A percentile compares a stretch with the other conserved stretches of the same genome.
phyloP scores from a whole-genome alignment of 2,113 vertebrate genomes.

The Ptilonorhynchus violaceus region DNA sequence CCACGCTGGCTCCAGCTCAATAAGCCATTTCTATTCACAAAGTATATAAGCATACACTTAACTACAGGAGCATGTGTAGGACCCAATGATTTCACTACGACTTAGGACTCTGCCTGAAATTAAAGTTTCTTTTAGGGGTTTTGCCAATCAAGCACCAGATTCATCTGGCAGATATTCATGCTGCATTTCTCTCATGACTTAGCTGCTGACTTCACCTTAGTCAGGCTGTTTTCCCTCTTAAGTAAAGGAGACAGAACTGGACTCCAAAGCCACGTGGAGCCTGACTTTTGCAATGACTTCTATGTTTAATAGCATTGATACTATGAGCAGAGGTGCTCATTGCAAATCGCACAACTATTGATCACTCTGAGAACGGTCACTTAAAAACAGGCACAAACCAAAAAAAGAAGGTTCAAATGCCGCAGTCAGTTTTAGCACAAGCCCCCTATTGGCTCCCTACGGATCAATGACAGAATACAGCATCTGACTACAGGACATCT shows the following conservation, averaged over 20 bases:
- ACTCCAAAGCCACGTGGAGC: background rate
- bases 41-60: background rate
- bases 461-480: background rate
- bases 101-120: background rate
- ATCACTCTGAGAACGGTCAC: background rate
- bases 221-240: background rate
- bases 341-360: background rate
- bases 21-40: conserved; percentile 17
- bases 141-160: background rate
- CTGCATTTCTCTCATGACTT: background rate
- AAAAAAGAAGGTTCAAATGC: background rate
- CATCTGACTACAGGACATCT: background rate
- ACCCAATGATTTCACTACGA: background rate
- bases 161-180: background rate
- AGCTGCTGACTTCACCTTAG: background rate
- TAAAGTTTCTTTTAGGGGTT: background rate
- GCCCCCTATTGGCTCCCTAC: background rate
- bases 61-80: background rate
- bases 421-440: background rate
- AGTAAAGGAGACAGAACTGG: background rate
- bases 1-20: background rate
- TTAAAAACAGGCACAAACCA: background rate
- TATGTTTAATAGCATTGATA: background rate
- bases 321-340: background rate
- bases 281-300: background rate